Conservation (phyloP, 2,888 invertebrate genomes). For the Cephus sareptanus region DNA sequence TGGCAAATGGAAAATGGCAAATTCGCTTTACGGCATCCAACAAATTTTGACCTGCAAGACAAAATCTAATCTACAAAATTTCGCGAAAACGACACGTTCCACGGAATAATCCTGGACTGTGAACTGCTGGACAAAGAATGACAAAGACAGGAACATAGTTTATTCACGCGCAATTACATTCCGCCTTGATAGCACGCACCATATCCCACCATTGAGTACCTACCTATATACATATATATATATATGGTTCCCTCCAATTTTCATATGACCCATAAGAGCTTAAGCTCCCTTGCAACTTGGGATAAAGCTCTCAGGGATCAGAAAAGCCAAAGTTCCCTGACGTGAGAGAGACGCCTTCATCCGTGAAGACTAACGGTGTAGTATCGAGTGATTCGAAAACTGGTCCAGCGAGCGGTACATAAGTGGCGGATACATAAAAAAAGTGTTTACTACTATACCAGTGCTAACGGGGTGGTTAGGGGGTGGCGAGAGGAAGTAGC, state of each 20-base stretch:
- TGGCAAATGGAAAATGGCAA: neutral
- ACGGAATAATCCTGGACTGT: slow-evolving; percentile 15
- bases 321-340: neutral
- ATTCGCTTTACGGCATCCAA: neutral
- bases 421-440: neutral
- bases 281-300: neutral
- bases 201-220: neutral
- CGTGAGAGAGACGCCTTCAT: no score
- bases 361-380: no score
- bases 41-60: neutral
- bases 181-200: slow-evolving; percentile 29
- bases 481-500: neutral
- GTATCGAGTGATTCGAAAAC: neutral
- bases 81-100: slow-evolving; percentile 3
- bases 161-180: slow-evolving; percentile 44
- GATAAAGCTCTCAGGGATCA: neutral
- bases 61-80: neutral
- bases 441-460: neutral
- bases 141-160: slow-evolving; percentile 30
- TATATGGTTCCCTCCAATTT: neutral
- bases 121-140: slow-evolving; percentile 20
- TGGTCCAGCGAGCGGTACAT: neutral
- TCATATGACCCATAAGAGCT: no score
- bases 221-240: neutral
- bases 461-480: neutral